phyloP scores from a whole-genome alignment of 1,140 invertebrate species.

The Nasonia vitripennis region DNA sequence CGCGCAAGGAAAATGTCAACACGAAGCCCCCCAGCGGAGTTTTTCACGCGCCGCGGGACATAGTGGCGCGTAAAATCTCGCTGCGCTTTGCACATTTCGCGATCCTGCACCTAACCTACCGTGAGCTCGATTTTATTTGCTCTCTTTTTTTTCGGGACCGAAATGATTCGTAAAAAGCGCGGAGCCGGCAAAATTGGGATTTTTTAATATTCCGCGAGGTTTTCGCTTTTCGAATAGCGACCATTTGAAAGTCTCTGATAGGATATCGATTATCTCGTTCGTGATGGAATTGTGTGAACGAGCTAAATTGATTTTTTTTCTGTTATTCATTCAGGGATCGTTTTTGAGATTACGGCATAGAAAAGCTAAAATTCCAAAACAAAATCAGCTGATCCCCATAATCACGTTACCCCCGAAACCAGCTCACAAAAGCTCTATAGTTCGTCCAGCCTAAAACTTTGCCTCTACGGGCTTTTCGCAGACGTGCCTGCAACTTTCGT shows the following conservation, averaged over 20 bases:
- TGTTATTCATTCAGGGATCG: no score
- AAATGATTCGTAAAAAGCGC: neutral
- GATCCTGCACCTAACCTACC: neutral
- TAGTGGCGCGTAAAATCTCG: neutral
- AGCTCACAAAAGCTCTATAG: no score
- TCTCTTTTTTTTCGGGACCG: neutral
- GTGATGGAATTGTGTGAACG: neutral
- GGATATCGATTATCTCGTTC: neutral
- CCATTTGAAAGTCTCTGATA: neutral
- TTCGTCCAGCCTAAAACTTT: constrained; percentile 8
- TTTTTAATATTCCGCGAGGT: neutral
- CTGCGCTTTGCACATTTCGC: constrained; percentile 23
- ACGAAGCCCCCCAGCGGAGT: neutral
- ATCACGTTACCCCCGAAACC: no score
- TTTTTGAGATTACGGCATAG: no score
- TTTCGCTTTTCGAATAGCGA: neutral
- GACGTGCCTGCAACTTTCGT: constrained; percentile 72
- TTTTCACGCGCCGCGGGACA: constrained; percentile 7
- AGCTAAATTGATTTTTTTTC: no score
- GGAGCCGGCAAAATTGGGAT: neutral
- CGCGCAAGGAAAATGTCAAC: constrained; percentile 11
- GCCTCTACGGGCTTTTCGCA: constrained; percentile 51
- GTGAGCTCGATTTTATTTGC: neutral
- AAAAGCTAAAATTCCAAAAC: no score
- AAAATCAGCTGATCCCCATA: no score